Conservation (phyloP, 2,113 vertebrate species). For the Pterocles orientalis region DNA sequence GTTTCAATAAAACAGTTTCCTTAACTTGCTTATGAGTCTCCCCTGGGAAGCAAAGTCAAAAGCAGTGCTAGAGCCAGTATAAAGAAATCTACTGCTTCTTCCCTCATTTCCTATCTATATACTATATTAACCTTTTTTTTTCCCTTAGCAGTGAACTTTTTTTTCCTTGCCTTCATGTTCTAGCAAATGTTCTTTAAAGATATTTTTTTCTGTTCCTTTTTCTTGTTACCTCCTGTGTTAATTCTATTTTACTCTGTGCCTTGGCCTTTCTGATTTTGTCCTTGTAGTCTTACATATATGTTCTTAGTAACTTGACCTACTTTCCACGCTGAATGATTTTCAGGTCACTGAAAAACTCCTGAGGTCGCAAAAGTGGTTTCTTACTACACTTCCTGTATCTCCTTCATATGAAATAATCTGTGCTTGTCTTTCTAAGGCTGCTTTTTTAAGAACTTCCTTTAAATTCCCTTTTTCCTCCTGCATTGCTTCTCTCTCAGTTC, state of each 20-base stretch:
- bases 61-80: not conserved
- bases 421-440: not conserved
- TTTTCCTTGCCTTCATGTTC: not conserved
- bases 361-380: not conserved
- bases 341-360: not conserved
- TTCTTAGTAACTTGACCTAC: constrained; percentile 12
- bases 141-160: not conserved
- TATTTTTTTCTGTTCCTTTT: not conserved
- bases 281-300: not conserved
- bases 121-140: not conserved
- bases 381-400: not conserved
- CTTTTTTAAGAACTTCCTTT: not conserved
- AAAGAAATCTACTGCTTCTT: not conserved
- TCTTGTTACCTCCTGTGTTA: not conserved
- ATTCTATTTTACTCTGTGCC: not conserved
- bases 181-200: not conserved
- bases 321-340: not conserved
- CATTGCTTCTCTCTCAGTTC: not conserved
- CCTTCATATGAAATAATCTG: not conserved
- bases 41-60: not conserved
- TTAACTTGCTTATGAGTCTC: not conserved
- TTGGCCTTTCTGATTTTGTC: not conserved
- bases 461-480: not conserved
- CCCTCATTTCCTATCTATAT: not conserved
- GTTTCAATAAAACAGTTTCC: not conserved